A percentile compares a stretch with the other conserved stretches of the same genome.
These are phyloP conservation scores for Euzetes globulus DNA, from an alignment of 2,888 invertebrate genomes.

Conservation along the genomic window DNA sequence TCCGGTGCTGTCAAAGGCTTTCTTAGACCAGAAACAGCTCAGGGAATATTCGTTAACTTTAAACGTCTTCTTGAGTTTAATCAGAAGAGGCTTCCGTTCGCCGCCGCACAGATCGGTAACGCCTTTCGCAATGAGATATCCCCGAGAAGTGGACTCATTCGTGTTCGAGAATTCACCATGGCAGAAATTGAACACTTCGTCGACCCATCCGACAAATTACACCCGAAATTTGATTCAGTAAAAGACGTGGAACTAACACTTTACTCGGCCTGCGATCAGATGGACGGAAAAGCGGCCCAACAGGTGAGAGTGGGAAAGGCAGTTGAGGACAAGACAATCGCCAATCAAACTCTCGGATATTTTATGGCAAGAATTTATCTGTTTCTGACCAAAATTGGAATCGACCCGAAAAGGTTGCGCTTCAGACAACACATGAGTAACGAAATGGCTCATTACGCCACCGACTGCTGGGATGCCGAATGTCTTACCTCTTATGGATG, in stretches of 20 bases:
- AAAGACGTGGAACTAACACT: conserved; percentile 67
- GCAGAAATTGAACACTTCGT: conserved; percentile 99
- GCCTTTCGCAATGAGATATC: conserved; percentile 99
- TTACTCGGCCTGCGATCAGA: conserved; percentile 93
- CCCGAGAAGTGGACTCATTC: conserved; percentile 85
- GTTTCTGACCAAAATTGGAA: conserved; percentile 77
- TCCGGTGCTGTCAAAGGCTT: conserved; percentile 89
- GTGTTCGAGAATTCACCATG: conserved; percentile 98
- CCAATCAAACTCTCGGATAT: conserved; percentile 94
- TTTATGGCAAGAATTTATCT: conserved; percentile 91
- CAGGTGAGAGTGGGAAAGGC: conserved; percentile 74
- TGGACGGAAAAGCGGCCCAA: conserved; percentile 73
- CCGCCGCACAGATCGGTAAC: conserved; percentile 97
- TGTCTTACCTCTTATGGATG: conserved; percentile 94
- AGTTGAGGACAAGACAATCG: conserved; percentile 72
- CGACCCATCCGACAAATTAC: conserved; percentile 69
- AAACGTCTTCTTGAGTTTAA: conserved; percentile 95
- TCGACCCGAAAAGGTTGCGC: conserved; percentile 72
- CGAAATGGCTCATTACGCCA: conserved; percentile 99
- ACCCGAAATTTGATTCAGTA: conserved; percentile 71
- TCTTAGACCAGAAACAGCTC: conserved; percentile 95
- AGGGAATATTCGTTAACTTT: conserved; percentile 99
- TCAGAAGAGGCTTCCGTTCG: conserved; percentile 90
- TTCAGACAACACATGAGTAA: conserved; percentile 98
- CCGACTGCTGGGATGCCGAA: conserved; percentile 99